Evolutionary conservation across 2,888 invertebrate species (phyloP), one percentile per base, ranked within the genome.

Genomic region (Mallateleia sp.): DNA sequence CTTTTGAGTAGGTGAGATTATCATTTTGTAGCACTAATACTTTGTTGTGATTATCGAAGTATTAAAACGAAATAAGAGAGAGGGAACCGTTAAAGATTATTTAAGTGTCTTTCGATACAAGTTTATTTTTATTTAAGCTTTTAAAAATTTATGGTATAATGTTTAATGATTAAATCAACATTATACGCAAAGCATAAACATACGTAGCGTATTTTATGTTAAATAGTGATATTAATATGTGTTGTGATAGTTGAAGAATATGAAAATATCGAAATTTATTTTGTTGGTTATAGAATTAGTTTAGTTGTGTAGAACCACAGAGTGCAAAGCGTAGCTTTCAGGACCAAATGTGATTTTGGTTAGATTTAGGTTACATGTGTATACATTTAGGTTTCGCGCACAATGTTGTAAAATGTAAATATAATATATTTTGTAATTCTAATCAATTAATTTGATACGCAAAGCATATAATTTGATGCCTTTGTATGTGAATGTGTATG

Each of bases 1-100:
- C 50, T 56, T 47, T 47, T 54, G 14, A 50, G 34, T 58, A 56
- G 54, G 45, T 22, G 32, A 54, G 18, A 54, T 25, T 42, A 45
- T n/a, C 15, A 38, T 14, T n/a, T 45, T 45, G 45, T n/a, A 45
- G n/a, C n/a, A n/a, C n/a, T n/a, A 3, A 45, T 45, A 18, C 45
- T 45, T 45, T 45, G 45, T n/a, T 18, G 45, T 45, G 45, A 45
- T 15, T 45, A 7, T 3, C 45, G 45, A 45, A 45, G 45, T 45
- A 45, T 45, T 45, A 45, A 45, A 45, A 45, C 45, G 45, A 45
- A 45, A 45, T n/a, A 1, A n/a, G 45, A 45, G 45, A 45, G 28
- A 28, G 28, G 28, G n/a, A n/a, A n/a, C n/a, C n/a, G n/a, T n/a
- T n/a, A n/a, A n/a, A n/a, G n/a, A n/a, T n/a, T n/a, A n/a, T n/a